A percentile compares a stretch with the other conserved stretches of the same genome.
phyloP scores from a whole-genome alignment of 2,113 vertebrate genomes.

The Talpa occidentalis region DNA sequence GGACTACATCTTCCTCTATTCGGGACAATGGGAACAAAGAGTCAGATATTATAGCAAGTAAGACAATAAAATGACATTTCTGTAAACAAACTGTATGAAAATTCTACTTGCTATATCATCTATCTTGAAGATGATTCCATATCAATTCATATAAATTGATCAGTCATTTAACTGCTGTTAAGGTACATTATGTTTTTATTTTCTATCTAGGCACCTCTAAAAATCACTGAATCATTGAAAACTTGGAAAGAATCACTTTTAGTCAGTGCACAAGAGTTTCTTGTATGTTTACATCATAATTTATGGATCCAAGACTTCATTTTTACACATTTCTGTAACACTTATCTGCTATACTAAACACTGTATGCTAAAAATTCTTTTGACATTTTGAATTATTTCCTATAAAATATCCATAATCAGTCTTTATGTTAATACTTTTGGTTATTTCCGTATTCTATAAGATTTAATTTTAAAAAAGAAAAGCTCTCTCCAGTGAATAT shows the following conservation, averaged over 20 bases:
- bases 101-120: not conserved
- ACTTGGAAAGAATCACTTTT: conserved; percentile 47
- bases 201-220: not conserved
- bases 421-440: conserved; percentile 61
- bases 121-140: not conserved
- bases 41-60: conserved; percentile 16
- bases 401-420: conserved; percentile 61
- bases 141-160: not conserved
- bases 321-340: conserved; percentile 50
- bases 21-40: not conserved
- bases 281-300: conserved; percentile 11
- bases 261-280: conserved; percentile 50
- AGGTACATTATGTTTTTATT: not conserved
- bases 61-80: conserved; percentile 42
- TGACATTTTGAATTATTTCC: conserved; percentile 68
- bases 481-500: conserved; percentile 40
- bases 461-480: conserved; percentile 23
- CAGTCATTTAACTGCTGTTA: not conserved
- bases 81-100: not conserved
- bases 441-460: conserved; percentile 53
- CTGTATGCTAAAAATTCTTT: conserved; percentile 65
- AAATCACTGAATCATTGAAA: conserved; percentile 54
- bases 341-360: conserved; percentile 41
- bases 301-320: conserved; percentile 20
- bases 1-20: not conserved